These are phyloP conservation scores for Hypolimnas misippus DNA, from an alignment of 2,888 invertebrate genomes.

Conservation along the genomic window DNA sequence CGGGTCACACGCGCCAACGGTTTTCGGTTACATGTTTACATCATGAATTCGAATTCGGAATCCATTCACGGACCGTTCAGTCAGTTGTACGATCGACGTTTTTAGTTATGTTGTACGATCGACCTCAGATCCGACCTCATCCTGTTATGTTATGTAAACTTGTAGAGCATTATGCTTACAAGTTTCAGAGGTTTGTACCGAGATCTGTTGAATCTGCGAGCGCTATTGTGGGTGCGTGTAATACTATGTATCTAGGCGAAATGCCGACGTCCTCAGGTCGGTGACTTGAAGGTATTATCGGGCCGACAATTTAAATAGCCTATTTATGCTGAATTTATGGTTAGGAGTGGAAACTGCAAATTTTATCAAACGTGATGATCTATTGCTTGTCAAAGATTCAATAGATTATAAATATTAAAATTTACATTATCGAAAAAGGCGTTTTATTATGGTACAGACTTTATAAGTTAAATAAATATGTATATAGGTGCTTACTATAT, in stretches of 20 bases:
- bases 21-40: conserved; percentile 33
- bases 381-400: not conserved
- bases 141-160: conserved; percentile 36
- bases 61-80: conserved; percentile 26
- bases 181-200: conserved; percentile 25
- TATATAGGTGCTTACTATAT: too few relatives aligned
- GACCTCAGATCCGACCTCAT: conserved; percentile 31
- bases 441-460: too few relatives aligned
- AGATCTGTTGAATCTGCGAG: conserved; percentile 38
- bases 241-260: conserved; percentile 69
- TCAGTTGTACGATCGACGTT: conserved; percentile 27
- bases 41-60: conserved; percentile 34
- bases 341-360: conserved; percentile 1
- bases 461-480: too few relatives aligned
- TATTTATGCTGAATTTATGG: conserved; percentile 24
- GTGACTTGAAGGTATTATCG: conserved; percentile 52
- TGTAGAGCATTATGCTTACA: conserved; percentile 19
- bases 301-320: conserved; percentile 28
- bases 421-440: not conserved
- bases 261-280: conserved; percentile 60
- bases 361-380: conserved; percentile 12
- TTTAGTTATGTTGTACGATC: conserved; percentile 24
- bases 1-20: conserved; percentile 41
- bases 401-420: conserved; percentile 5
- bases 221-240: conserved; percentile 56